Conservation (phyloP, 2,888 invertebrate genomes). For the Drosophila atripex region DNA sequence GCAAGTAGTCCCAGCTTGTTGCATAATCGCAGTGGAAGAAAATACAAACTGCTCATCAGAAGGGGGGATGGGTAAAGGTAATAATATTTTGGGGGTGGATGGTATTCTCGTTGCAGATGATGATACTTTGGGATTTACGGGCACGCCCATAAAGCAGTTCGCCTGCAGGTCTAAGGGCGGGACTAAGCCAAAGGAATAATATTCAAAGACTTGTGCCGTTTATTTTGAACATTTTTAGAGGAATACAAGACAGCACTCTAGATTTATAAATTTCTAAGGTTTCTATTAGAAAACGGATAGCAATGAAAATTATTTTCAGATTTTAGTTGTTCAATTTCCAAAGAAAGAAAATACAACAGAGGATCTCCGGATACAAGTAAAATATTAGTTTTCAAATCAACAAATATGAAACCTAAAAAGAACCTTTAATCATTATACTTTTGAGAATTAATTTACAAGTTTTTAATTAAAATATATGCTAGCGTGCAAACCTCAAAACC, state of each 20-base stretch:
- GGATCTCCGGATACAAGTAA: neutral
- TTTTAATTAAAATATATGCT: neutral
- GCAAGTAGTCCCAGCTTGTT: slow-evolving; percentile 50
- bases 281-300: neutral
- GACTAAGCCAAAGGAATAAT: neutral
- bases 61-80: neutral
- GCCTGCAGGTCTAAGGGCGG: neutral
- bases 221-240: neutral
- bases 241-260: neutral
- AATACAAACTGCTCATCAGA: slow-evolving; percentile 31
- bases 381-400: too few relatives aligned
- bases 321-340: too few relatives aligned
- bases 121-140: neutral
- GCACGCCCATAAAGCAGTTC: slow-evolving; percentile 5
- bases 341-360: neutral
- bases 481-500: neutral
- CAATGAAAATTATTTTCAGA: too few relatives aligned
- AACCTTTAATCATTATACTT: too few relatives aligned
- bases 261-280: neutral
- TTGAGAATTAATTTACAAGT: too few relatives aligned
- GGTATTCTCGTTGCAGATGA: neutral
- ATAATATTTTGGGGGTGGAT: neutral
- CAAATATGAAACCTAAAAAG: too few relatives aligned
- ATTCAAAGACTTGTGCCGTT: neutral
- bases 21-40: slow-evolving; percentile 54